Evolutionary conservation across 2,797 vertebrate species (phyloP).

Genomic region (Liparis tanakae): DNA sequence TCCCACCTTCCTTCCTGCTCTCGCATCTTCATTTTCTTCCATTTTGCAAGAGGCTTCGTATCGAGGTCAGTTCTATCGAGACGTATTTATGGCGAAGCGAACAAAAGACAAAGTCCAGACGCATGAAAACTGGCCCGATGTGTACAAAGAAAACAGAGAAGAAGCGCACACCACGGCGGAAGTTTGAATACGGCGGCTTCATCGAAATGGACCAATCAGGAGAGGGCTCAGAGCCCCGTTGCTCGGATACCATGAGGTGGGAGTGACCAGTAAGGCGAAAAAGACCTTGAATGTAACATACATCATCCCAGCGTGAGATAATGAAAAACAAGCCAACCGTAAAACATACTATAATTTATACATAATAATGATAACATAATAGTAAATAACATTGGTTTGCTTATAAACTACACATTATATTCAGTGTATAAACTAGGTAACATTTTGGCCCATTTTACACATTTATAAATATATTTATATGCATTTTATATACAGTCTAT

Average conservation of each 20-base stretch:
- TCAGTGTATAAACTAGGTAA: not conserved
- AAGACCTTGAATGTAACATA: conserved; percentile 10
- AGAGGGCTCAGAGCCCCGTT: conserved; percentile 17
- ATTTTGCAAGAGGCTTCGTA: conserved; percentile 40
- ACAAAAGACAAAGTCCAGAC: not conserved
- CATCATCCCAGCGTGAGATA: not conserved
- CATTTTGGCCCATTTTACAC: not conserved
- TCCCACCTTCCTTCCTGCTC: conserved; percentile 15
- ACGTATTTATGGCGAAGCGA: not conserved
- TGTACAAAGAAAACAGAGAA: conserved; percentile 57
- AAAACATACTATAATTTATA: not conserved
- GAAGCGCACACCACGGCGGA: conserved; percentile 61
- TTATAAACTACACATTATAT: not conserved
- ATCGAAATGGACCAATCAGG: conserved; percentile 76
- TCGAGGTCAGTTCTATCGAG: not conserved
- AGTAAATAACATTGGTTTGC: not conserved
- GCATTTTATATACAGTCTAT: too few species aligned
- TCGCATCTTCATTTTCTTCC: conserved; percentile 73
- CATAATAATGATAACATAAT: not conserved
- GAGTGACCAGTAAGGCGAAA: conserved; percentile 45
- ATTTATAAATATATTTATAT: not conserved
- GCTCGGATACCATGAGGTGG: conserved; percentile 42
- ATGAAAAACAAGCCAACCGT: not conserved
- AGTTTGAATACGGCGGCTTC: conserved; percentile 83
- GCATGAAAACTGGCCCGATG: conserved; percentile 11